Conservation (phyloP, 1,140 invertebrate genomes). For the Steinernema feltiae region DNA sequence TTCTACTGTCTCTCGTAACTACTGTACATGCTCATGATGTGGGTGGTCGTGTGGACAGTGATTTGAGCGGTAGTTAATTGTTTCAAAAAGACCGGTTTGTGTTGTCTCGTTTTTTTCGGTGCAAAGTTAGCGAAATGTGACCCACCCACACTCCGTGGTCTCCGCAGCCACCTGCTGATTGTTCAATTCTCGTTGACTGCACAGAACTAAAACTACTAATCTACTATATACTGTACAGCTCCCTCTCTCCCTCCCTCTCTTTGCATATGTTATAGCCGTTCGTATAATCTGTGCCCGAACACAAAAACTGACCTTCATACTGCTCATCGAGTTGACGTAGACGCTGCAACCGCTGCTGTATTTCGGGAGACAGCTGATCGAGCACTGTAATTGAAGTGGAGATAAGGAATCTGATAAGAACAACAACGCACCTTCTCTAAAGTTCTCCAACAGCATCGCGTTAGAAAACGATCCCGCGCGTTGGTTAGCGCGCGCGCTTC, state of each 20-base stretch:
- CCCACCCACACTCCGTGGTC: not conserved
- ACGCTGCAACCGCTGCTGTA: not conserved
- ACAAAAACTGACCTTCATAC: not conserved
- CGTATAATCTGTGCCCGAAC: not conserved
- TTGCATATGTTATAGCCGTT: not conserved
- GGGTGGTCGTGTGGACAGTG: not conserved
- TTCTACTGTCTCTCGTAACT: not conserved
- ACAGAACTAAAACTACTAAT: too few relatives aligned
- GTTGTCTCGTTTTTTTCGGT: not conserved
- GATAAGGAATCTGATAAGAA: not conserved
- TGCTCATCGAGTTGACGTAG: not conserved
- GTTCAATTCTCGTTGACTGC: too few relatives aligned
- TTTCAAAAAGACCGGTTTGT: not conserved
- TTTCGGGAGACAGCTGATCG: conserved; percentile 10
- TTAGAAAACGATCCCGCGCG: too few relatives aligned
- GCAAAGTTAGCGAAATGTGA: not conserved
- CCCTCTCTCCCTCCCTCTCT: too few relatives aligned
- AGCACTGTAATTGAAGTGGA: not conserved
- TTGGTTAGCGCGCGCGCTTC: too few relatives aligned
- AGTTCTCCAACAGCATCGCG: not conserved
- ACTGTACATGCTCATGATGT: not conserved
- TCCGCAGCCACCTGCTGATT: not conserved
- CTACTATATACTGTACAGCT: too few relatives aligned
- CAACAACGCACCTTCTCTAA: not conserved
- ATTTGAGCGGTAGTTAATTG: not conserved